These are phyloP conservation scores for Eurystomus glaucurus DNA, from an alignment of 2,797 vertebrate genomes.

Conservation along the genomic window DNA sequence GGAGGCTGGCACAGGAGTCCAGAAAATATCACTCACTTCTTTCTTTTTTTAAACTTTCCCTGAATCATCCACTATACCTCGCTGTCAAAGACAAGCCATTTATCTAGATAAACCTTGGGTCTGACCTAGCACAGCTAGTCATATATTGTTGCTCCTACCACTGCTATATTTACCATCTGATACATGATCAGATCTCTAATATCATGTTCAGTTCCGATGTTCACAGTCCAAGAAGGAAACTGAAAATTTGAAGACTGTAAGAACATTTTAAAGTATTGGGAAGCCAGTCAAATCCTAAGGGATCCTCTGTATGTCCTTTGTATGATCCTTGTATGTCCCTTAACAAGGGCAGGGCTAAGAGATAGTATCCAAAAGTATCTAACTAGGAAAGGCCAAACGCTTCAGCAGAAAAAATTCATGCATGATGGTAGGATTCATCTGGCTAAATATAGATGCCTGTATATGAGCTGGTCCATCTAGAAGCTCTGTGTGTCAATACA, in stretches of 20 bases:
- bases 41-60: background rate
- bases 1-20: background rate
- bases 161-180: background rate
- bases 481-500: conserved; percentile 20
- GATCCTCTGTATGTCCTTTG: background rate
- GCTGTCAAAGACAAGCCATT: background rate
- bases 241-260: background rate
- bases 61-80: background rate
- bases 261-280: background rate
- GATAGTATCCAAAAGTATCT: background rate
- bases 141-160: background rate
- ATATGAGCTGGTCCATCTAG: background rate
- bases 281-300: background rate
- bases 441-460: background rate
- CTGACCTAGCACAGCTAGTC: background rate
- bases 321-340: background rate
- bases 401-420: background rate
- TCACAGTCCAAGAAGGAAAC: background rate
- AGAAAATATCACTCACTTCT: background rate
- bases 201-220: background rate
- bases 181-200: background rate
- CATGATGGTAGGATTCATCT: background rate
- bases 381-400: background rate
- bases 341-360: background rate
- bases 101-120: background rate